Conservation (phyloP, 2,888 invertebrate species). For the Cactoblastis cactorum region DNA sequence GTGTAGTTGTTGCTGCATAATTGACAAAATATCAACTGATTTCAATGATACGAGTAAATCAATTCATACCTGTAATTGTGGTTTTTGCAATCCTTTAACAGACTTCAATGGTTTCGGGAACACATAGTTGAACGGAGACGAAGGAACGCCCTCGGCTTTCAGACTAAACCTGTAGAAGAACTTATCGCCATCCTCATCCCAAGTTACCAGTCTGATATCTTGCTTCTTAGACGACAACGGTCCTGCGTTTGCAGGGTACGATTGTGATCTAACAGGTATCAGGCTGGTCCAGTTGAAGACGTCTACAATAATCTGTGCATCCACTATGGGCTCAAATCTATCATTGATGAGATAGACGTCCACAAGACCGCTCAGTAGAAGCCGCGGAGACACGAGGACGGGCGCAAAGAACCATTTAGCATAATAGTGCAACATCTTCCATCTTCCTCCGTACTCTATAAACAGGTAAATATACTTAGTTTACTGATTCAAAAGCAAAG, state of each 20-base stretch:
- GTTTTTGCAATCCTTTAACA: constrained; percentile 68
- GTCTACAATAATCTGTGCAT: constrained; percentile 75
- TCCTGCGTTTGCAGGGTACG: constrained; percentile 37
- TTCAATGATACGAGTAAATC: not conserved
- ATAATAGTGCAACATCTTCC: constrained; percentile 95
- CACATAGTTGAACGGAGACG: constrained; percentile 83
- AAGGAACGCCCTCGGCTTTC: constrained; percentile 53
- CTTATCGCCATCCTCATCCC: constrained; percentile 41
- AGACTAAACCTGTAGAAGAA: constrained; percentile 73
- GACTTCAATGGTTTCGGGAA: constrained; percentile 81
- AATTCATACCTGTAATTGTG: constrained; percentile 76
- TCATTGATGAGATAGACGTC: constrained; percentile 84
- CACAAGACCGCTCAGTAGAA: constrained; percentile 69
- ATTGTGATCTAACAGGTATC: constrained; percentile 47
- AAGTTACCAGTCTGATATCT: constrained; percentile 38
- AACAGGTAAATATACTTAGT: too few species aligned
- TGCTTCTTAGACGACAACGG: constrained; percentile 48
- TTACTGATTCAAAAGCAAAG: too few species aligned
- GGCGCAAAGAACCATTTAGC: constrained; percentile 92
- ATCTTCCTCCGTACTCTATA: constrained; percentile 85
- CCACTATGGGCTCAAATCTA: constrained; percentile 56
- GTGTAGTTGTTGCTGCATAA: too few species aligned
- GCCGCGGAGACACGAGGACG: constrained; percentile 82
- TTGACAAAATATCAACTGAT: too few species aligned
- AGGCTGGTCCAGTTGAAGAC: constrained; percentile 80